Conservation (phyloP, 23 tunicate species). For the Ciona savignyi region DNA sequence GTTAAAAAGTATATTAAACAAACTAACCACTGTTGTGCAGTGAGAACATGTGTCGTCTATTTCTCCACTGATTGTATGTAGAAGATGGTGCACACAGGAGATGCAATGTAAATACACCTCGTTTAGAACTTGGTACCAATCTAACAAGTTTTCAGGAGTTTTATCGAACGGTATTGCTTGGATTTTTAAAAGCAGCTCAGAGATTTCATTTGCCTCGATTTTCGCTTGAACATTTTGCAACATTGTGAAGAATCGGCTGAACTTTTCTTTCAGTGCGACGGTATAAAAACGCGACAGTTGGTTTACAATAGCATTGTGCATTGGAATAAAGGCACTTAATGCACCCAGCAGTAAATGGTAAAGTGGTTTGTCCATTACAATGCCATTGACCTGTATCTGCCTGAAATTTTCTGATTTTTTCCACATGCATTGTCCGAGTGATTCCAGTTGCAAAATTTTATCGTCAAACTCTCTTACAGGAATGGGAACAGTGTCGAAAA, state of each 20-base stretch:
- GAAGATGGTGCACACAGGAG: not conserved
- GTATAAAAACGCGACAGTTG: not conserved
- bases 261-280: not conserved
- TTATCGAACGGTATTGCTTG: not conserved
- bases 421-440: conserved; percentile 23
- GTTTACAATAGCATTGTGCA: not conserved
- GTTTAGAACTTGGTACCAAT: not conserved
- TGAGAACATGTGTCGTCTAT: too few relatives aligned
- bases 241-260: not conserved
- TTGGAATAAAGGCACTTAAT: not conserved
- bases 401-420: conserved; percentile 7
- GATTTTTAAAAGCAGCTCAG: not conserved
- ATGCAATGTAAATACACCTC: not conserved
- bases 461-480: conserved; percentile 29
- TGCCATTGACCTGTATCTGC: not conserved
- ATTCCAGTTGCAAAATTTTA: conserved; percentile 15
- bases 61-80: not conserved
- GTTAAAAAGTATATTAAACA: too few relatives aligned
- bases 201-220: not conserved
- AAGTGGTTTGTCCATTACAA: not conserved
- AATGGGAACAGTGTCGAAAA: conserved; percentile 8
- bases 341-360: not conserved
- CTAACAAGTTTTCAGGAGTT: not conserved
- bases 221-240: not conserved
- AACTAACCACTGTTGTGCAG: too few relatives aligned